Percentiles rank a stretch among this genome's conserved stretches.
Conservation (phyloP, 2,113 vertebrate genomes). For the Eulemur macaco region DNA sequence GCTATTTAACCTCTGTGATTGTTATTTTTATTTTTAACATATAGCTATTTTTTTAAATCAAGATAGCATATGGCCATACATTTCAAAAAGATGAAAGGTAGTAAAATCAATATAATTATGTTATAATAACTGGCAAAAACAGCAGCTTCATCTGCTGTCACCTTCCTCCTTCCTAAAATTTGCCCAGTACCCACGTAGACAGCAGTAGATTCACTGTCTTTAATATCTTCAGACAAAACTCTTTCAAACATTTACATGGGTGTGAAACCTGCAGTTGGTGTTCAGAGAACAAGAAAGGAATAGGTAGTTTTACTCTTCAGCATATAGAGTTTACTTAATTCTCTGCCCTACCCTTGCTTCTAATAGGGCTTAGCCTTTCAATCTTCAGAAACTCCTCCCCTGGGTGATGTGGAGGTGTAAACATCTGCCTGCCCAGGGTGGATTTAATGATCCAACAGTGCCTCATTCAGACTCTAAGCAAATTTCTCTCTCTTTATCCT, state of each 20-base stretch:
- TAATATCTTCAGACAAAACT: not conserved
- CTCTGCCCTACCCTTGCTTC: accelerated
- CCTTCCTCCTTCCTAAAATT: not conserved
- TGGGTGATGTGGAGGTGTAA: not conserved
- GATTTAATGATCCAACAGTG: too few species aligned
- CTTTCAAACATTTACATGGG: accelerated
- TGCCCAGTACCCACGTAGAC: accelerated
- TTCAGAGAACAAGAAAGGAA: not conserved
- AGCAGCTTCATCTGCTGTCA: too few species aligned
- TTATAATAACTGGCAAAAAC: not conserved
- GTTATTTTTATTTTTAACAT: not conserved
- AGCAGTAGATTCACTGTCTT: not conserved
- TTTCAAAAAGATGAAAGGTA: not conserved
- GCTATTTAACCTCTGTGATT: not conserved
- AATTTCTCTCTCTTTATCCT: not conserved
- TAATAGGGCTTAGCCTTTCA: accelerated
- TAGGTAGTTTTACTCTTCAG: not conserved
- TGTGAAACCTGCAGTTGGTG: not conserved
- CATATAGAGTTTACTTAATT: not conserved
- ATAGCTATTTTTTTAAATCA: not conserved
- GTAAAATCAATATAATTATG: not conserved
- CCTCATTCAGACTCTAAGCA: not conserved
- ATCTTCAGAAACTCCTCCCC: not conserved
- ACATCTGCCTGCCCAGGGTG: not conserved
- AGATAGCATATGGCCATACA: not conserved